phyloP scores from a whole-genome alignment of 2,888 invertebrate genomes.

The Pollenia angustigena region DNA sequence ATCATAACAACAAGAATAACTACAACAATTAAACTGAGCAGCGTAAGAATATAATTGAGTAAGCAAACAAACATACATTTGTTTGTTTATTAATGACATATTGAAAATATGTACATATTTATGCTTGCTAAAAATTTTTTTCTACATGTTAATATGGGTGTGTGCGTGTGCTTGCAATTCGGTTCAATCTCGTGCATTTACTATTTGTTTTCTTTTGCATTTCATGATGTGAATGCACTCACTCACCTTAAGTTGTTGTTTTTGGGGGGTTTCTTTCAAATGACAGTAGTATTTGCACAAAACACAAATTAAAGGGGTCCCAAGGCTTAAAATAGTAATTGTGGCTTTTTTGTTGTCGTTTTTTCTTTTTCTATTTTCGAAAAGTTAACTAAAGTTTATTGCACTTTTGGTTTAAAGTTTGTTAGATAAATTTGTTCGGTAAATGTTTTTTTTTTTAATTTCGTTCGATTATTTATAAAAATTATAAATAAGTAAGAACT shows the following conservation, averaged over 20 bases:
- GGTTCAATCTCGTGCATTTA: constrained; percentile 56
- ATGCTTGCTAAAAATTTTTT: not conserved
- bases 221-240: constrained; percentile 64
- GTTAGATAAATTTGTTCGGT: constrained; percentile 59
- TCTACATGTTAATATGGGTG: not conserved
- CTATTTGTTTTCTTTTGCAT: constrained; percentile 43
- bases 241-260: constrained; percentile 62
- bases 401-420: constrained; percentile 61
- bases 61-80: constrained; percentile 21
- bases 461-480: not conserved
- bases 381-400: constrained; percentile 72
- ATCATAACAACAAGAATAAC: not conserved
- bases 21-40: not conserved
- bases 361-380: constrained; percentile 27
- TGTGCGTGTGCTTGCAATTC: not conserved
- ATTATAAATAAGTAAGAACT: constrained; percentile 13
- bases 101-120: not conserved
- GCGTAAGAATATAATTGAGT: not conserved
- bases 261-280: constrained; percentile 66
- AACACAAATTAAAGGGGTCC: constrained; percentile 15
- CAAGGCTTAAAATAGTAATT: constrained; percentile 41
- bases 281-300: constrained; percentile 8
- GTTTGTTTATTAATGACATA: constrained; percentile 9
- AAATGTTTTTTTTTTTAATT: constrained; percentile 35
- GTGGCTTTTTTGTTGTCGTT: constrained; percentile 36